These are phyloP conservation scores for Drosophila paucipuncta DNA, from an alignment of 2,888 invertebrate genomes.

Conservation along the genomic window DNA sequence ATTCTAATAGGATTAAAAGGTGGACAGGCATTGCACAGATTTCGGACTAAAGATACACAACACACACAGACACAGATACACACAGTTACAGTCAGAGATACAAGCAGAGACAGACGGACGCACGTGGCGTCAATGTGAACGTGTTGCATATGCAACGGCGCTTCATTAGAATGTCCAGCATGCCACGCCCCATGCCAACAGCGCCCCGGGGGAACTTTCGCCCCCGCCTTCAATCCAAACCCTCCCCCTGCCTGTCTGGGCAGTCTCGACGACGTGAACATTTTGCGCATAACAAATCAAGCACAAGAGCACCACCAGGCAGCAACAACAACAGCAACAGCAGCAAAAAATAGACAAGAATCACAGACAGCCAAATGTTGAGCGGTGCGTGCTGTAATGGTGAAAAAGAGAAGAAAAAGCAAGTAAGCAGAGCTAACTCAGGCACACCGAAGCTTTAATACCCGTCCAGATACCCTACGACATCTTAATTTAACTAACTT, in stretches of 20 bases:
- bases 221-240: background rate
- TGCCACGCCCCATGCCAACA: slow-evolving; percentile 57
- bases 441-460: background rate
- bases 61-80: slow-evolving; percentile 5
- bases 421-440: background rate
- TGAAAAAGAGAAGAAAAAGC: slow-evolving; percentile 38
- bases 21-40: slow-evolving; percentile 69
- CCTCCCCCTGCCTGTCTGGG: slow-evolving; percentile 43
- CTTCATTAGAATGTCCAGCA: slow-evolving; percentile 80
- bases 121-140: slow-evolving; percentile 68
- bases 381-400: slow-evolving; percentile 74
- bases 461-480: slow-evolving; percentile 15
- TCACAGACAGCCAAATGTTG: slow-evolving; percentile 79
- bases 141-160: slow-evolving; percentile 78
- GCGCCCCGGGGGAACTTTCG: background rate
- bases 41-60: slow-evolving; percentile 38
- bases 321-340: background rate
- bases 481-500: background rate
- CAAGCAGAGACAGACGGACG: slow-evolving; percentile 34
- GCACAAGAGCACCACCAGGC: slow-evolving; percentile 52
- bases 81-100: slow-evolving; percentile 15
- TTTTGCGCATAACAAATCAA: slow-evolving; percentile 83
- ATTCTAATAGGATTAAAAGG: slow-evolving; percentile 79
- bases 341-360: slow-evolving; percentile 45
- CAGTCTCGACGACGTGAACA: slow-evolving; percentile 80